Percentiles rank a stretch among this genome's conserved stretches.
Evolutionary conservation across 2,113 vertebrate species (phyloP).

Genomic region (Lonchura striata): DNA sequence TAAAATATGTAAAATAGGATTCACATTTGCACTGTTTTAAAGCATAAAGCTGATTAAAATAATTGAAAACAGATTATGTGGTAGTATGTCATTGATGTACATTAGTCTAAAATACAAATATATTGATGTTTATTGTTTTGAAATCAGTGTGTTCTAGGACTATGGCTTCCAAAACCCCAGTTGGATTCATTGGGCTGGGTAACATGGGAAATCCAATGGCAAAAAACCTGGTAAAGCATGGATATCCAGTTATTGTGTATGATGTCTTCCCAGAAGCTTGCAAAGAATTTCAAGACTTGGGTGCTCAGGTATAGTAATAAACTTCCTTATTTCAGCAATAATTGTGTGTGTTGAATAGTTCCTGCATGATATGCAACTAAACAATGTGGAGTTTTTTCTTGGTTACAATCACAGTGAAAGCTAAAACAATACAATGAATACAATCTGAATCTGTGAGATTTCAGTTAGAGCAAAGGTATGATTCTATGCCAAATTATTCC

Average conservation of each 20-base stretch:
- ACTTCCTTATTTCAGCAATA: background rate
- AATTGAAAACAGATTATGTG: background rate
- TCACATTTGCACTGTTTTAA: background rate
- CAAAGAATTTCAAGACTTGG: conserved; percentile 91
- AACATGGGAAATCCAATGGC: conserved; percentile 99
- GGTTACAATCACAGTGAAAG: background rate
- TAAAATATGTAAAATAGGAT: background rate
- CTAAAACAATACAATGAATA: background rate
- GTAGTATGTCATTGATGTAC: background rate
- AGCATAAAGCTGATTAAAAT: background rate
- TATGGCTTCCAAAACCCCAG: conserved; percentile 96
- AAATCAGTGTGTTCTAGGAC: conserved; percentile 87
- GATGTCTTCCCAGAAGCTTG: conserved; percentile 97
- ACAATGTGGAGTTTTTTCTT: background rate
- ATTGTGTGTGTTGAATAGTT: conserved; percentile 10
- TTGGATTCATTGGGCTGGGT: conserved; percentile 95
- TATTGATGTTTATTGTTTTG: conserved; percentile 62
- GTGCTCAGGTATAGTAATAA: conserved; percentile 86
- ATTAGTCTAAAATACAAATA: background rate
- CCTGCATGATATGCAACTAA: background rate
- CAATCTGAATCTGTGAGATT: background rate
- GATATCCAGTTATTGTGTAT: conserved; percentile 91
- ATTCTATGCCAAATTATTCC: background rate
- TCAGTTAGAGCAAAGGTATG: background rate
- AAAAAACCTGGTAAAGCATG: conserved; percentile 93